Percentiles rank a stretch among this genome's conserved stretches.
These are phyloP conservation scores for Terrapene triunguis DNA, from an alignment of 2,113 vertebrate species.

Conservation along the genomic window DNA sequence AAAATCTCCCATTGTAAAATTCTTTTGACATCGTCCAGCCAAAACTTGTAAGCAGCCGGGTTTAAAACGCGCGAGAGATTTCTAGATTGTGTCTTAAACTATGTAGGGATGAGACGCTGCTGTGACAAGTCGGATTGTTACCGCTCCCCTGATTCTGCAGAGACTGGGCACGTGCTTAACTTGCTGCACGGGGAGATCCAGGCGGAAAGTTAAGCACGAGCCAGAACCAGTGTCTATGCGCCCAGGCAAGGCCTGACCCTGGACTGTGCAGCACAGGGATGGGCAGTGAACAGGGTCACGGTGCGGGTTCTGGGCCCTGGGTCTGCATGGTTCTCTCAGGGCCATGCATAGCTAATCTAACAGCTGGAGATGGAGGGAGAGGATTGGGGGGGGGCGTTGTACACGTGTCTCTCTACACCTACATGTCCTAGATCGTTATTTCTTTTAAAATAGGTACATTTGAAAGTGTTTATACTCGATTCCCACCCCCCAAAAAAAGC, in stretches of 20 bases:
- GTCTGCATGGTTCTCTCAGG: not conserved
- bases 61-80: too few species aligned
- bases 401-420: not conserved
- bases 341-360: not conserved
- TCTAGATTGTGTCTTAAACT: too few species aligned
- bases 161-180: not conserved
- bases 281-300: too few species aligned
- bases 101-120: too few species aligned
- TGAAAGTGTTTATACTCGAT: not conserved
- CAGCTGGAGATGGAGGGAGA: not conserved
- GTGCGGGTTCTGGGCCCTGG: not conserved
- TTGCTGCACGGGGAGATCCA: too few species aligned
- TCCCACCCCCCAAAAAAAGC: slow-evolving; percentile 28
- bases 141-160: not conserved
- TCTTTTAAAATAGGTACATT: not conserved
- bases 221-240: too few species aligned
- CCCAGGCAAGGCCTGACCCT: too few species aligned
- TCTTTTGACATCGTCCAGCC: too few species aligned
- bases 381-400: too few species aligned
- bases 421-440: not conserved
- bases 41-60: not conserved
- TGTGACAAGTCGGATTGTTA: not conserved
- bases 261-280: too few species aligned
- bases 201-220: not conserved
- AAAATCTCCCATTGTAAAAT: too few species aligned